These are phyloP conservation scores for Cecropterus lyciades DNA, from an alignment of 1,140 invertebrate genomes.

Conservation along the genomic window DNA sequence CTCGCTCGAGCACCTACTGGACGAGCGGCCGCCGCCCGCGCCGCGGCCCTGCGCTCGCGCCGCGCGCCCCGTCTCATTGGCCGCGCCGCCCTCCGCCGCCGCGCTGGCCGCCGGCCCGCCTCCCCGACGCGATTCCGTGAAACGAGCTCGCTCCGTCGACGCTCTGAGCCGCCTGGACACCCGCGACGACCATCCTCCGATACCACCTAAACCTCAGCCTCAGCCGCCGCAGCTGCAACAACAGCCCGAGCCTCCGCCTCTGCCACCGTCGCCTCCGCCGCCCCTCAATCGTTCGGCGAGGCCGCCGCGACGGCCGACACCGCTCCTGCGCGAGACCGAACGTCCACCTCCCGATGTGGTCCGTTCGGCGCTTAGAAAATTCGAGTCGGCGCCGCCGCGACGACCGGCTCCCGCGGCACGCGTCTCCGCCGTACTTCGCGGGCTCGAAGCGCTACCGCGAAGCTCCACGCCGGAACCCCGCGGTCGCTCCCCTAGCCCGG, in stretches of 20 bases:
- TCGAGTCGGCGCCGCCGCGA: slow-evolving; percentile 89
- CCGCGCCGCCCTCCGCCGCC: slow-evolving; percentile 74
- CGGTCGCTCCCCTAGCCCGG: slow-evolving; percentile 60
- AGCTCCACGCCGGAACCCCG: slow-evolving; percentile 73
- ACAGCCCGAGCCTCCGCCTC: slow-evolving; percentile 52
- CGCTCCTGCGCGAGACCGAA: slow-evolving; percentile 91
- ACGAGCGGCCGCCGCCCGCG: slow-evolving; percentile 81
- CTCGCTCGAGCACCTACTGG: slow-evolving; percentile 91
- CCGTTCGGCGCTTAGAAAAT: slow-evolving; percentile 92
- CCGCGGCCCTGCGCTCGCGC: slow-evolving; percentile 49
- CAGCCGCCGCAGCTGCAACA: slow-evolving; percentile 44
- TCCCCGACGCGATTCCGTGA: slow-evolving; percentile 87
- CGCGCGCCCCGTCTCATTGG: slow-evolving; percentile 71
- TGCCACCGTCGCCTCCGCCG: slow-evolving; percentile 85
- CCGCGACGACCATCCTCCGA: slow-evolving; percentile 45
- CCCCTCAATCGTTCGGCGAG: slow-evolving; percentile 67
- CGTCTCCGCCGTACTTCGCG: slow-evolving; percentile 64
- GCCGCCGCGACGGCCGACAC: slow-evolving; percentile 87
- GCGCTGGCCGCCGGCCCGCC: slow-evolving; percentile 59
- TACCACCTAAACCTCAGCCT: slow-evolving; percentile 26
- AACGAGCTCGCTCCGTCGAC: slow-evolving; percentile 94
- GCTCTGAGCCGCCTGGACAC: slow-evolving; percentile 88
- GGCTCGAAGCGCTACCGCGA: slow-evolving; percentile 54
- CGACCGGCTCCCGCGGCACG: slow-evolving; percentile 74
- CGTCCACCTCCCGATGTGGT: slow-evolving; percentile 94